Evolutionary conservation across 2,113 vertebrate genomes (phyloP).

Genomic region (Ageneiosus marmoratus): DNA sequence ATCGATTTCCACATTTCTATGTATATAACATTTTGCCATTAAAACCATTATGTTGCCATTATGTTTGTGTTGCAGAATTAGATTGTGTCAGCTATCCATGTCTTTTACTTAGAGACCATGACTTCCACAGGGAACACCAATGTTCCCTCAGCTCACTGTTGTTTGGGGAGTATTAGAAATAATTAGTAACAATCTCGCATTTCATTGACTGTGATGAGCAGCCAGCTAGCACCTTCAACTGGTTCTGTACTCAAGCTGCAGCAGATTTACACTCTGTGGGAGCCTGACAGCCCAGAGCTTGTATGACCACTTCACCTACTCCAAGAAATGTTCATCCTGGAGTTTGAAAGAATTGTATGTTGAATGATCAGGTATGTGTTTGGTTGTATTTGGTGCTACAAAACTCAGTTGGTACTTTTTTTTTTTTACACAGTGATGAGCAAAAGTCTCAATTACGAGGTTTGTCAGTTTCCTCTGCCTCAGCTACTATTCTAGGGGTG

Average conservation of each 20-base stretch:
- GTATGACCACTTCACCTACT: slow-evolving; percentile 65
- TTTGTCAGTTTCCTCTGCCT: slow-evolving; percentile 67
- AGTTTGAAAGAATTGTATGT: slow-evolving; percentile 68
- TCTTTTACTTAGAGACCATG: slow-evolving; percentile 73
- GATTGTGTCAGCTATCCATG: slow-evolving; percentile 70
- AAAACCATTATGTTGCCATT: too few species aligned
- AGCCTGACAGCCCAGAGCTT: slow-evolving; percentile 63
- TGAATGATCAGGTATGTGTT: slow-evolving; percentile 65
- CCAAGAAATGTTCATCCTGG: slow-evolving; percentile 72
- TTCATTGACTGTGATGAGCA: not conserved
- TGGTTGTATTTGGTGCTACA: not conserved
- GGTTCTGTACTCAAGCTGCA: slow-evolving; percentile 33
- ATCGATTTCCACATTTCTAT: not conserved
- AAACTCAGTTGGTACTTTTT: not conserved
- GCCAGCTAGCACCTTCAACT: not conserved
- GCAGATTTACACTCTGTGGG: slow-evolving; percentile 69
- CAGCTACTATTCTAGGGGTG: slow-evolving; percentile 62
- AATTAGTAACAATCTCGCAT: slow-evolving; percentile 61
- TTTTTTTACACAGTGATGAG: slow-evolving; percentile 48
- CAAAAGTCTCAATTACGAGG: slow-evolving; percentile 53
- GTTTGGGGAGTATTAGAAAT: slow-evolving; percentile 69
- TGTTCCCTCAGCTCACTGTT: slow-evolving; percentile 52
- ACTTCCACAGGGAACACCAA: slow-evolving; percentile 67
- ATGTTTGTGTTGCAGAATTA: too few species aligned
- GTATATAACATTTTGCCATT: not conserved